Percentiles rank a stretch among this genome's conserved stretches.
Conservation (phyloP, 2,797 vertebrate genomes). For the Sandelia bainsii region DNA sequence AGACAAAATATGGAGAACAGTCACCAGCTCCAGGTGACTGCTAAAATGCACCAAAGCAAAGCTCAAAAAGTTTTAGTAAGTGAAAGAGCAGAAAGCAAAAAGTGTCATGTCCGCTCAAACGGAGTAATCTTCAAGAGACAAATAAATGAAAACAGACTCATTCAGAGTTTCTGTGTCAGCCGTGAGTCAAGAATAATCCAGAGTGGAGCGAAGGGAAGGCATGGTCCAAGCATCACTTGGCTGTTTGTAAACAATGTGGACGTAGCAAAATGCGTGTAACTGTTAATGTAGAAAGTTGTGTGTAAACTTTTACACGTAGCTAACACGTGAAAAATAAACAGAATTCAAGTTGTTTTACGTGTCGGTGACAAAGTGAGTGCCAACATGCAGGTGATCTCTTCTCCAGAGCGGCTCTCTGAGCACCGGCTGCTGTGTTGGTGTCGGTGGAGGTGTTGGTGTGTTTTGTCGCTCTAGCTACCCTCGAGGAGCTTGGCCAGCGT, state of each 20-base stretch:
- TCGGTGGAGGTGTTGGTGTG: conserved; percentile 16
- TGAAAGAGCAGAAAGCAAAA: conserved; percentile 14
- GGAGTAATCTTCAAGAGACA: conserved; percentile 12
- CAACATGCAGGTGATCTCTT: conserved; percentile 39
- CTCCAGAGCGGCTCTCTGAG: not conserved
- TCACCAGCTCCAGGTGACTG: not conserved
- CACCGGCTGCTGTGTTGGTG: conserved; percentile 40
- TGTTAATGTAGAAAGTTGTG: conserved; percentile 49
- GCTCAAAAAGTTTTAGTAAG: not conserved
- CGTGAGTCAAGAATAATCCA: conserved; percentile 34
- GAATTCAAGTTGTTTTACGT: conserved; percentile 61
- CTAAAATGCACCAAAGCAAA: conserved; percentile 29
- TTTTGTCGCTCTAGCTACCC: conserved; percentile 87
- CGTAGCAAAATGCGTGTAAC: conserved; percentile 35
- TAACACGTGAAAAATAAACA: conserved; percentile 9
- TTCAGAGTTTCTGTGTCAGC: conserved; percentile 6
- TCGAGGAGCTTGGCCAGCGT: conserved; percentile 93
- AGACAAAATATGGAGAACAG: not conserved
- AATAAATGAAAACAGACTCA: not conserved
- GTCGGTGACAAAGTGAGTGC: conserved; percentile 42
- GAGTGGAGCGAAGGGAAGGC: conserved; percentile 63
- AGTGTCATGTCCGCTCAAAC: conserved; percentile 18
- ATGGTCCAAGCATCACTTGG: conserved; percentile 45
- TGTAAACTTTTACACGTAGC: conserved; percentile 64
- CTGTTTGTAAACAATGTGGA: conserved; percentile 66